Evolutionary conservation across 2,888 invertebrate genomes (phyloP), one percentile per base, ranked within the genome.

Genomic region (Drosophila eohydei): DNA sequence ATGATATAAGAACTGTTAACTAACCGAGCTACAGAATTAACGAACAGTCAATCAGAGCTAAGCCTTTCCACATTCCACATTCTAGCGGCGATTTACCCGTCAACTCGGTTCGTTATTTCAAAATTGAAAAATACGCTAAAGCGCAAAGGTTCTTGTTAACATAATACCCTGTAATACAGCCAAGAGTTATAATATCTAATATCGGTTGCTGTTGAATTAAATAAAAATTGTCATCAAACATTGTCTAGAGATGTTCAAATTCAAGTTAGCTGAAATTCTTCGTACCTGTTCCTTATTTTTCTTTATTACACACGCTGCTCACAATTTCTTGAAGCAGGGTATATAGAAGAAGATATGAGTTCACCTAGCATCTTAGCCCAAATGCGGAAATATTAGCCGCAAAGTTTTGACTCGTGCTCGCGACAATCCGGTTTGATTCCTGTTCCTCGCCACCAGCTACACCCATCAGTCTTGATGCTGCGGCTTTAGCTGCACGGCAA

Each of bases 321-420:
- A 11, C 32, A 50, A 32, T 32, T 50, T 50, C 12, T 21, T 7
- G 16, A 5, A 12, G 14, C 28, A 60, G 60, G 68, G 50, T 67
- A 58, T 56, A 11, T 3, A n/a, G 41, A 4, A 30, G 32, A 50
- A 8, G 28, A 54, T 44, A 51, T 30, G 46, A 58, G 61, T 73
- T 76, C 73, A 70, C 67, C 64, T 77, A 74, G 71, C 62, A 69
- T 83, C 70, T 80, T 79, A 78, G 62, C 64, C 48, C 56, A 65
- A 80, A 61, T 71, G 73, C 83, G 81, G 72, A 77, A 81, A 81
- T 79, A 79, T 77, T 64, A 83, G 78, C 64, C 63, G 55, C 60
- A 77, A 74, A 78, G 40, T 74, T 72, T 74, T 65, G 61, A 51
- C 56, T 67, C 54, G 43, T 51, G 62, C 55, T 41, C 50, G 56